Percentiles rank a stretch among this genome's conserved stretches.
These are phyloP conservation scores for Coelinius sp. DNA, from an alignment of 2,888 invertebrate genomes.

Conservation along the genomic window DNA sequence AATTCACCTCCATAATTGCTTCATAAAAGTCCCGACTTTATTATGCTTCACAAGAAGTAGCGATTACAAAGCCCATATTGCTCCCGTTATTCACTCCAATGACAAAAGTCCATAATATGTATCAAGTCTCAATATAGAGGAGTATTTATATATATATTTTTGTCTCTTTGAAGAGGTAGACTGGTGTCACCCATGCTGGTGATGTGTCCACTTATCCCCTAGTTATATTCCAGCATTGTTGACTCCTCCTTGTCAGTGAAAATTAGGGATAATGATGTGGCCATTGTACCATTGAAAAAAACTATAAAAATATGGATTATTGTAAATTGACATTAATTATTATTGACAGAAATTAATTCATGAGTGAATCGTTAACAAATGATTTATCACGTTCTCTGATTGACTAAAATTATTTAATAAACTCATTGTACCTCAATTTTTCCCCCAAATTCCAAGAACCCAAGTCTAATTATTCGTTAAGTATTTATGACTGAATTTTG, in stretches of 20 bases:
- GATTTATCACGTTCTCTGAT: background rate
- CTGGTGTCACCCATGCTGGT: slow-evolving; percentile 24
- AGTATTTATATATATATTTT: slow-evolving; percentile 19
- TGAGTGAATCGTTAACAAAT: background rate
- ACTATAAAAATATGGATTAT: slow-evolving; percentile 5
- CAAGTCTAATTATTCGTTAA: background rate
- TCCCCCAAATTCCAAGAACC: background rate
- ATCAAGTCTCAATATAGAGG: slow-evolving; percentile 23
- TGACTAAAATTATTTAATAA: background rate
- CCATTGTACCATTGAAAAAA: slow-evolving; percentile 17
- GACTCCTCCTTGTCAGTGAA: slow-evolving; percentile 17
- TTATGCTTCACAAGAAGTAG: background rate
- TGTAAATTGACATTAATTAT: slow-evolving; percentile 2
- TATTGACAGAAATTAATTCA: background rate
- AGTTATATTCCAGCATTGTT: slow-evolving; percentile 24
- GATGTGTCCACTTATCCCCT: slow-evolving; percentile 21
- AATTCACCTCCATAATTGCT: background rate
- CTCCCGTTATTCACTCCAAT: slow-evolving; percentile 45
- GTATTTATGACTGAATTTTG: background rate
- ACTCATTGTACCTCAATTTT: background rate
- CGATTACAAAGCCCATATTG: slow-evolving; percentile 35
- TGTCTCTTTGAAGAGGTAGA: slow-evolving; percentile 4
- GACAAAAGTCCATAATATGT: slow-evolving; percentile 17
- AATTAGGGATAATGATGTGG: slow-evolving; percentile 29
- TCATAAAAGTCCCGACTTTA: background rate